Evolutionary conservation across 2,888 invertebrate genomes (phyloP).

Genomic region (Lycaena phlaeas): DNA sequence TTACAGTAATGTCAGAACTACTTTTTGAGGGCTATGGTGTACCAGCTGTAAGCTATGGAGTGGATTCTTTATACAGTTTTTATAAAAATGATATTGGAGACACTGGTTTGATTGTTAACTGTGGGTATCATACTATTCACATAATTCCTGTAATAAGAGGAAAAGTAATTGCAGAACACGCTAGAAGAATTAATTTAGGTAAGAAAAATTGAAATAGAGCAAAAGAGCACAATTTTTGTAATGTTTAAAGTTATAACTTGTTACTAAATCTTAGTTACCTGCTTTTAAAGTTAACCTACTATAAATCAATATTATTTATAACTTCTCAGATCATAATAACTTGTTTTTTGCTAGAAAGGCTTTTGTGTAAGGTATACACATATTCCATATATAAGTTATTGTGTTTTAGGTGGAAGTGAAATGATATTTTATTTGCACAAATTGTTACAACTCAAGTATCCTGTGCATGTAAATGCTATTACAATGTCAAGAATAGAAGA

Average conservation of each 20-base stretch:
- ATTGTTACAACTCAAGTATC: slow-evolving; percentile 92
- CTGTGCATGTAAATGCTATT: slow-evolving; percentile 90
- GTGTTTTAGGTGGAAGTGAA: slow-evolving; percentile 79
- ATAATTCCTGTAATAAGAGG: slow-evolving; percentile 87
- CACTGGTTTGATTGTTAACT: slow-evolving; percentile 83
- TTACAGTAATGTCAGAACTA: slow-evolving; percentile 92
- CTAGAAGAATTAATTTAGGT: slow-evolving; percentile 88
- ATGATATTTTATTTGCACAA: slow-evolving; percentile 88
- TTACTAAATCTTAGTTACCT: too few relatives aligned
- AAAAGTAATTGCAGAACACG: slow-evolving; percentile 77
- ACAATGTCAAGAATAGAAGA: slow-evolving; percentile 91
- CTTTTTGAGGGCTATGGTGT: slow-evolving; percentile 94
- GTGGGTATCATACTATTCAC: slow-evolving; percentile 92
- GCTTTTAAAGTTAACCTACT: too few relatives aligned
- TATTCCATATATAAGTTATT: too few relatives aligned
- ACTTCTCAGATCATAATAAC: too few relatives aligned
- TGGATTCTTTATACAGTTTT: slow-evolving; percentile 87
- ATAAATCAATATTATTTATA: too few relatives aligned
- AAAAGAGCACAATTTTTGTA: too few relatives aligned
- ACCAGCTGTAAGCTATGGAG: slow-evolving; percentile 88
- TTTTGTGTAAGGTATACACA: too few relatives aligned
- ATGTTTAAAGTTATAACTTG: too few relatives aligned
- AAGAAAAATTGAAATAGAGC: too few relatives aligned
- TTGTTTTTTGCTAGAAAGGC: too few relatives aligned
- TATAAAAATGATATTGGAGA: slow-evolving; percentile 74